Conservation (phyloP, 1,140 invertebrate genomes). For the Cryptotermes secundus region DNA sequence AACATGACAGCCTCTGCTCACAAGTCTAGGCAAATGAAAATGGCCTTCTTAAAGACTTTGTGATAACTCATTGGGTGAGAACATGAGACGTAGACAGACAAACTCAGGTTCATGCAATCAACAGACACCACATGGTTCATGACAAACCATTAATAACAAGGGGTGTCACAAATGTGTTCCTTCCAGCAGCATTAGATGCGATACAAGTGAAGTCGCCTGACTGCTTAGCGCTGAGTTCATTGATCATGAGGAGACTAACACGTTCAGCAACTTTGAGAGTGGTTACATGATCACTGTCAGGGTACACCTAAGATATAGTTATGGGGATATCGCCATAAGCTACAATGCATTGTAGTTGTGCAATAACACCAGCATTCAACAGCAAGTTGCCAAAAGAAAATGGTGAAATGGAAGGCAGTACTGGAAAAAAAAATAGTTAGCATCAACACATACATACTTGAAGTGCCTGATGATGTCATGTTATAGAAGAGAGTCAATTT, state of each 20-base stretch:
- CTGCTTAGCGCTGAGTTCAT: conserved; percentile 42
- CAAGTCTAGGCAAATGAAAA: too few species aligned
- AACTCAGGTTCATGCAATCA: not conserved
- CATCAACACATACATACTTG: not conserved
- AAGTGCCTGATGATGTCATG: not conserved
- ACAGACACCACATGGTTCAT: not conserved
- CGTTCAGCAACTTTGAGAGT: conserved; percentile 48
- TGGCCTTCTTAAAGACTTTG: too few species aligned
- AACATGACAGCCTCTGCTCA: too few species aligned
- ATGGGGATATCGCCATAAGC: conserved; percentile 81
- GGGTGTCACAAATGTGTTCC: conserved; percentile 61
- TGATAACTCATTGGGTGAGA: too few species aligned
- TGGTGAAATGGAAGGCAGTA: conserved; percentile 38
- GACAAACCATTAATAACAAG: conserved; percentile 69
- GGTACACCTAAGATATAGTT: conserved; percentile 68
- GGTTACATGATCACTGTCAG: conserved; percentile 44
- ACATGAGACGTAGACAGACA: not conserved
- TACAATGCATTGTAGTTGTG: conserved; percentile 70
- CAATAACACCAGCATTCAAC: conserved; percentile 46
- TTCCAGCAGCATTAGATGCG: conserved; percentile 69
- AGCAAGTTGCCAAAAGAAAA: conserved; percentile 43
- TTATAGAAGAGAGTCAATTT: too few species aligned
- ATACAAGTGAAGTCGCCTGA: conserved; percentile 37
- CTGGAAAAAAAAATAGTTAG: conserved; percentile 29
- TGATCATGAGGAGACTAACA: conserved; percentile 49